phyloP scores from a whole-genome alignment of 2,113 vertebrate species.

The Oxyruncus cristatus region DNA sequence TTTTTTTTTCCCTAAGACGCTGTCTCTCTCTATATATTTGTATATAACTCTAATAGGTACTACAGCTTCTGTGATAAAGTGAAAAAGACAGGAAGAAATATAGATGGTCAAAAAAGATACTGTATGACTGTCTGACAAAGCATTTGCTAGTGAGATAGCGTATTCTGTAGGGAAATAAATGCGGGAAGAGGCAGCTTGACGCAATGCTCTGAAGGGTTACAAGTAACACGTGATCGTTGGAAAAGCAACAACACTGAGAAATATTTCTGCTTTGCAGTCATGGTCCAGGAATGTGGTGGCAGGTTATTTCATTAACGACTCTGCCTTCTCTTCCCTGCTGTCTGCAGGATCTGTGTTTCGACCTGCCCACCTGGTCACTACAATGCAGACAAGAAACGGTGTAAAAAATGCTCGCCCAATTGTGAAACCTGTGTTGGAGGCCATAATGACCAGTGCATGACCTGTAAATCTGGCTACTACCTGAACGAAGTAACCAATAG shows the following conservation, averaged over 20 bases:
- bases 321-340: constrained; percentile 29
- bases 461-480: constrained; percentile 89
- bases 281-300: constrained; percentile 13
- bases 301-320: constrained; percentile 35
- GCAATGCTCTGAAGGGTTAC: neutral
- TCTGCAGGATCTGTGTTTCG: constrained; percentile 89
- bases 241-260: neutral
- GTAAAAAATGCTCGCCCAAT: constrained; percentile 91
- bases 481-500: constrained; percentile 88
- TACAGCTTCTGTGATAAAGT: neutral
- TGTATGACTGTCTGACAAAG: neutral
- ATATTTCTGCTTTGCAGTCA: constrained; percentile 38
- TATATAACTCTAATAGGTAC: neutral
- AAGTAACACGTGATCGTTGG: neutral
- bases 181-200: neutral
- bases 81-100: neutral
- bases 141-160: neutral
- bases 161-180: neutral
- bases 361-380: constrained; percentile 94
- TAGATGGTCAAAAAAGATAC: neutral
- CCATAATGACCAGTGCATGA: constrained; percentile 90
- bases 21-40: neutral
- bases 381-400: constrained; percentile 92
- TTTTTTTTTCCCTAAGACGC: neutral
- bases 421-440: constrained; percentile 93